Percentiles rank a stretch among this genome's conserved stretches.
Conservation (phyloP, 2,797 vertebrate genomes). For the Erpetoichthys calabaricus region DNA sequence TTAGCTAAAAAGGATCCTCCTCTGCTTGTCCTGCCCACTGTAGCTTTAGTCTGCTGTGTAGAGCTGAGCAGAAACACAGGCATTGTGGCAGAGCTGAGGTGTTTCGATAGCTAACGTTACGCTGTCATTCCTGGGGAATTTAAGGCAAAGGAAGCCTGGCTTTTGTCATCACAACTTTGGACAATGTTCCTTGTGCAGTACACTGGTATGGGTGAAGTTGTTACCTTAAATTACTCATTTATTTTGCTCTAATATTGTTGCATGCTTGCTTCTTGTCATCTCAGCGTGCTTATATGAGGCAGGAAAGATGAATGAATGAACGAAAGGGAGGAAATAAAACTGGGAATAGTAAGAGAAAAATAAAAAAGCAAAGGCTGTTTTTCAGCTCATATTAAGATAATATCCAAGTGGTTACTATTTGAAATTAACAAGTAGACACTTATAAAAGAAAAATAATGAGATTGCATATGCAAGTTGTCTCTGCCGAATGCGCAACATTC, state of each 20-base stretch:
- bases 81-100: conserved; percentile 21
- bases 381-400: not conserved
- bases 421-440: too few relatives aligned
- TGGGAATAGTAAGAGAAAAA: not conserved
- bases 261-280: not conserved
- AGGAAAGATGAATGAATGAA: not conserved
- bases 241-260: not conserved
- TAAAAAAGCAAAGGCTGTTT: not conserved
- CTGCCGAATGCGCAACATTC: not conserved
- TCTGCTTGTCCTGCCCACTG: conserved; percentile 41
- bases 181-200: conserved; percentile 87
- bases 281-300: not conserved
- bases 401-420: too few relatives aligned
- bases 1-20: conserved; percentile 30
- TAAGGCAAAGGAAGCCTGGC: conserved; percentile 30
- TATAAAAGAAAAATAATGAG: not conserved
- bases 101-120: conserved; percentile 23
- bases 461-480: not conserved
- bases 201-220: conserved; percentile 53
- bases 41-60: conserved; percentile 45
- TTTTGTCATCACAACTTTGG: conserved; percentile 26
- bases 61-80: conserved; percentile 31
- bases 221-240: conserved; percentile 2
- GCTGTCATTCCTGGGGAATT: conserved; percentile 23
- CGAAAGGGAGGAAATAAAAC: not conserved